Conservation (phyloP, 2,113 vertebrate species). For the Acanthisitta chloris region DNA sequence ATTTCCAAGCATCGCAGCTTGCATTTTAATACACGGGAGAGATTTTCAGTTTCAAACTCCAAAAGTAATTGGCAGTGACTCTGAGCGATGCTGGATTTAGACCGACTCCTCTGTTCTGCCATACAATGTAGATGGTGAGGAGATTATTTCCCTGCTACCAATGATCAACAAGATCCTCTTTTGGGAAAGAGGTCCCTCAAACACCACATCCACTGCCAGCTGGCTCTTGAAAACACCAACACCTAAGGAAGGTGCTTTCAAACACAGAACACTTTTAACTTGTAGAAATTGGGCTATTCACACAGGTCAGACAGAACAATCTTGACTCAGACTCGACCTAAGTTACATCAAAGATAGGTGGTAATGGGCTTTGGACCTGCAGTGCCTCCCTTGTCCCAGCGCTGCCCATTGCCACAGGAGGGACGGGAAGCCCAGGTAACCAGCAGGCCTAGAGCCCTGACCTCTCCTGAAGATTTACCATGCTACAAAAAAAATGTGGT, state of each 20-base stretch:
- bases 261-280: background rate
- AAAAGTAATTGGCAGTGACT: background rate
- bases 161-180: background rate
- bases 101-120: background rate
- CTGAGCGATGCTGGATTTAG: background rate
- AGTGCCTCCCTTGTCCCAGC: background rate
- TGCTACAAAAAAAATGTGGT: background rate
- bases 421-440: background rate
- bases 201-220: background rate
- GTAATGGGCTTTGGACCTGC: background rate
- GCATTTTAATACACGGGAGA: background rate
- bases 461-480: background rate
- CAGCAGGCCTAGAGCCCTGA: background rate
- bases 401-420: background rate
- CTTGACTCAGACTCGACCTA: background rate
- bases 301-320: background rate
- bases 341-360: background rate
- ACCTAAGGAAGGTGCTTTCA: background rate
- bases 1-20: background rate
- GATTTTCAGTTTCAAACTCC: background rate
- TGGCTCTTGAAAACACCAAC: background rate
- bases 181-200: background rate
- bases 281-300: background rate
- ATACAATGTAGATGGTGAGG: background rate
- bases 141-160: background rate